Evolutionary conservation across 2,113 vertebrate genomes (phyloP), one percentile per base, ranked within the genome.

Genomic region (Danio rerio): DNA sequence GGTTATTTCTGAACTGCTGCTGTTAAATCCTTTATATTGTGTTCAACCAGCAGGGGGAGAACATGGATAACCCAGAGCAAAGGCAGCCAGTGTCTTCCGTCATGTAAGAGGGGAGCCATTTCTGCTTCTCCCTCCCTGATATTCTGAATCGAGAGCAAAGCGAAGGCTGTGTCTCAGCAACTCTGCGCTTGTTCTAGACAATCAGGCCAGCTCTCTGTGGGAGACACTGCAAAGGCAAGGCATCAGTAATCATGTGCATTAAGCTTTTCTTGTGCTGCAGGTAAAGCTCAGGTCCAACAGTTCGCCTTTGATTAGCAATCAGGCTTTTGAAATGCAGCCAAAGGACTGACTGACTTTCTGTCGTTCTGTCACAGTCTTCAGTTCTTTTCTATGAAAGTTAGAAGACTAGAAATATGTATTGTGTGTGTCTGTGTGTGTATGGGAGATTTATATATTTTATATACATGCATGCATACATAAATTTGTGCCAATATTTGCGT

Each of bases 211-310:
- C 43, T 81, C 83, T 55, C 86, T 80, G 81, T 74, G 73, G 86
- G 86, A 81, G 85, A 74, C 59, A 42, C 70, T 45, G 11, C 47
- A 79, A 50, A 78, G 62, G 72, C 59, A 50, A 62, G 72, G 84
- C 82, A 83, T 81, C 84, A 49, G 86, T 82, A 87, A 87, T 87
- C 86, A 87, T 78, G 78, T 63, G 20, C 78, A 87, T 87, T 87
- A 87, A 81, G 68, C 81, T 83, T 79, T 80, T 70, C 84, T 83
- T 85, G 78, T 87, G 62, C 78, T 83, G 74, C 78, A 81, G 78
- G 83, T 77, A 74, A 31, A 68, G 78, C 78, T 80, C 81, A 13
- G 79, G 84, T 81, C 84, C 78, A 74, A 73, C 66, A 73, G 75
- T 83, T 65, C 31, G 20, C 31, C 78, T 85, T 81, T 87, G 86